Evolutionary conservation across 2,888 invertebrate genomes (phyloP).

Genomic region (Macropis europaea): DNA sequence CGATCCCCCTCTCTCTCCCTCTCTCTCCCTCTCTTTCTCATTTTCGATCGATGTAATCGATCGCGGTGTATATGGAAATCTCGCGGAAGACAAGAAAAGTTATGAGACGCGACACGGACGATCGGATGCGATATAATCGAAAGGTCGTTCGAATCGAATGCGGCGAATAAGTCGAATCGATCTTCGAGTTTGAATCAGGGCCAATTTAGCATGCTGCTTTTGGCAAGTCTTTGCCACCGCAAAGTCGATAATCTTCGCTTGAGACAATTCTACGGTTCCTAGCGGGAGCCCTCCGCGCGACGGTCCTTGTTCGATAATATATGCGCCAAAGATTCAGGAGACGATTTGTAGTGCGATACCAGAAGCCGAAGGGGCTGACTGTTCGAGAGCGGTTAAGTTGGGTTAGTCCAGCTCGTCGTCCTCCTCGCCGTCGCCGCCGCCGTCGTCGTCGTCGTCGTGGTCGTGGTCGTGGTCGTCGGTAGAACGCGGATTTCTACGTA

Average conservation of each 20-base stretch:
- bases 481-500: slow-evolving; percentile 75
- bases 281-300: slow-evolving; percentile 52
- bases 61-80: no score
- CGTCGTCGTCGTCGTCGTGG: no score
- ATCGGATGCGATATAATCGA: not conserved
- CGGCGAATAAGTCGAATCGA: not conserved
- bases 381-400: slow-evolving; percentile 58
- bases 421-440: no score
- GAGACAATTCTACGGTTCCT: slow-evolving; percentile 49
- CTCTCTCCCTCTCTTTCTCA: not conserved
- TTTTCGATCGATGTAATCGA: no score
- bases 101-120: not conserved
- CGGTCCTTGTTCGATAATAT: slow-evolving; percentile 68
- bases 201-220: slow-evolving; percentile 25
- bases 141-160: not conserved
- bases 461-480: no score
- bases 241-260: slow-evolving; percentile 34
- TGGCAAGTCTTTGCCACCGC: slow-evolving; percentile 15
- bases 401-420: slow-evolving; percentile 60
- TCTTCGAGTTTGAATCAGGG: slow-evolving; percentile 14
- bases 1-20: not conserved
- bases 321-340: slow-evolving; percentile 75
- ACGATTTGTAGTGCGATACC: slow-evolving; percentile 78
- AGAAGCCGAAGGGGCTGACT: slow-evolving; percentile 66
- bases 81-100: no score